These are phyloP conservation scores for Girardia tigrina DNA, from an alignment of 2,888 invertebrate genomes.

Conservation along the genomic window DNA sequence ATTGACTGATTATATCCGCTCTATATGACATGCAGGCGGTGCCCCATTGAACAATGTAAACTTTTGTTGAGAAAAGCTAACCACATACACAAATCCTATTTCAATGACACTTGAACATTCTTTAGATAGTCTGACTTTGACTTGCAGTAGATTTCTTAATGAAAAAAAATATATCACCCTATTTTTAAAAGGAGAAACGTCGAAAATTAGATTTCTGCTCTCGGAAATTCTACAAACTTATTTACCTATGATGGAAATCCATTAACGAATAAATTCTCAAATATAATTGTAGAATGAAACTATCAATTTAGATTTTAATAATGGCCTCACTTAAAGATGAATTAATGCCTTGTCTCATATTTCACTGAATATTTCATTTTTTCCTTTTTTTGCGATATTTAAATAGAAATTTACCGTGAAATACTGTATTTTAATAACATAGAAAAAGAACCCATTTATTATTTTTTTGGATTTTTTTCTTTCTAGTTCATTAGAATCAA, in stretches of 20 bases:
- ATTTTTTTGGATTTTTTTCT: neutral
- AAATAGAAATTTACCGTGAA: neutral
- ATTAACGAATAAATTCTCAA: slow-evolving; percentile 10
- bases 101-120: slow-evolving; percentile 19
- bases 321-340: slow-evolving; percentile 7
- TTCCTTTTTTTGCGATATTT: neutral
- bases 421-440: slow-evolving; percentile 10
- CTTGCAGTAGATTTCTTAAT: neutral
- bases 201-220: neutral
- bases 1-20: slow-evolving; percentile 18
- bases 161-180: neutral
- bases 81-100: neutral
- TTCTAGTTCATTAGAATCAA: too few relatives aligned
- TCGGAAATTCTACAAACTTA: neutral
- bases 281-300: slow-evolving; percentile 23
- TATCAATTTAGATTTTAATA: slow-evolving; percentile 23
- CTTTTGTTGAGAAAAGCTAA: neutral
- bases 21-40: slow-evolving; percentile 4
- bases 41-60: neutral
- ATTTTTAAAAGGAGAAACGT: neutral
- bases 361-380: slow-evolving; percentile 4
- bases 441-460: neutral
- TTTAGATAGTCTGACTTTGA: slow-evolving; percentile 8
- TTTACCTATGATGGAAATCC: slow-evolving; percentile 19
- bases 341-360: slow-evolving; percentile 17